phyloP scores from a whole-genome alignment of 2,113 vertebrate genomes.

The Machaerirhynchus nigripectus region DNA sequence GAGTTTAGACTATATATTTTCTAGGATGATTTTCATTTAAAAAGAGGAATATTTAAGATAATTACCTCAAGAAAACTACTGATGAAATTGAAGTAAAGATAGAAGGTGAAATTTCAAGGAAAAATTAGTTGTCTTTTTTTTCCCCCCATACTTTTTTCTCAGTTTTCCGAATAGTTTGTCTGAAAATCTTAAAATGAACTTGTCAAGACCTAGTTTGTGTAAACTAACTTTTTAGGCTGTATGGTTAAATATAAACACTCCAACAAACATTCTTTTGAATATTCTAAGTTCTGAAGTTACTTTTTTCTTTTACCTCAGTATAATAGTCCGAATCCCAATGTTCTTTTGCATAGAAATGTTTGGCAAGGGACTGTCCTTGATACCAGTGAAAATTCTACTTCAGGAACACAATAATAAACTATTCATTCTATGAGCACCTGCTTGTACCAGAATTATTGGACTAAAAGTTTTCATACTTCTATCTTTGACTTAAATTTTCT shows the following conservation, averaged over 20 bases:
- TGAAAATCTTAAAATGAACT: background rate
- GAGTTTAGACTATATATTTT: background rate
- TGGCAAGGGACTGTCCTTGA: background rate
- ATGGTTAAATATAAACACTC: background rate
- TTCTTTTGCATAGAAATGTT: background rate
- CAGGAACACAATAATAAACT: background rate
- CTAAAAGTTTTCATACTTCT: background rate
- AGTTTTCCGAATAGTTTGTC: background rate
- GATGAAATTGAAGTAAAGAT: background rate
- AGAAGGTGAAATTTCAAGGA: background rate
- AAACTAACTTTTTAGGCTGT: background rate
- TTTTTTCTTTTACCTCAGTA: background rate
- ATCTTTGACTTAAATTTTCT: background rate
- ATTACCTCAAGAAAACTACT: background rate
- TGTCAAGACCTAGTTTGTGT: background rate
- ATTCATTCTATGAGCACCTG: background rate
- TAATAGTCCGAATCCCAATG: background rate
- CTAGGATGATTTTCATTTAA: background rate
- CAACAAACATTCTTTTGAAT: background rate
- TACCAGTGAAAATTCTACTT: background rate
- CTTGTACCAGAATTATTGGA: background rate
- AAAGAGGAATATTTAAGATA: background rate
- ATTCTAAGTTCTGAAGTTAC: background rate
- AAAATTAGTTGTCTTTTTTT: rapidly evolving
- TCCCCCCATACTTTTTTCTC: background rate